Percentiles rank a stretch among this genome's conserved stretches.
These are phyloP conservation scores for Acanthurus lineatus DNA, from an alignment of 2,797 vertebrate genomes.

Conservation along the genomic window DNA sequence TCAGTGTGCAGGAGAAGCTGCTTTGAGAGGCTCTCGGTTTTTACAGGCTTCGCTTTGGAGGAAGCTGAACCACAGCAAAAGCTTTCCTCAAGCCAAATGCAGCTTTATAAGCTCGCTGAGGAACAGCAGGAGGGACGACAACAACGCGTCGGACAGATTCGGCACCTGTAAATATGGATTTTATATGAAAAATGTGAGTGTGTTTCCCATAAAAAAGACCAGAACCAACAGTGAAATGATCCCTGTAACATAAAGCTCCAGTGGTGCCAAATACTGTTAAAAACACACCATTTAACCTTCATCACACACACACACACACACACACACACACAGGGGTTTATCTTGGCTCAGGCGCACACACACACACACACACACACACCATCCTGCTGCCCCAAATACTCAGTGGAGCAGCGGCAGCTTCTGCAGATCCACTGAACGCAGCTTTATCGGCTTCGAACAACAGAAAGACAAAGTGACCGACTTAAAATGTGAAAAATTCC, in stretches of 20 bases:
- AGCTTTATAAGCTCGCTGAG: not conserved
- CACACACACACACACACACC: constrained; percentile 1
- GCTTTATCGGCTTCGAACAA: too few species aligned
- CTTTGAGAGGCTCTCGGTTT: constrained; percentile 52
- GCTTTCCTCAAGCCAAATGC: not conserved
- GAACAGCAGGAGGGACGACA: not conserved
- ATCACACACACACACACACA: not conserved
- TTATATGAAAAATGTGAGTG: not conserved
- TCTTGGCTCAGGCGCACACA: too few species aligned
- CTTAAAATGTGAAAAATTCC: too few species aligned
- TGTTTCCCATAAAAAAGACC: not conserved
- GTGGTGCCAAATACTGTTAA: not conserved
- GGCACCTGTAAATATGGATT: not conserved
- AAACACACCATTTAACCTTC: not conserved
- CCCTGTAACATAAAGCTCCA: not conserved
- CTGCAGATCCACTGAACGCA: too few species aligned
- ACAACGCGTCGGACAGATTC: not conserved
- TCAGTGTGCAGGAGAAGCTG: constrained; percentile 38
- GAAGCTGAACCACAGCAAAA: constrained; percentile 22
- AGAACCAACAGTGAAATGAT: not conserved
- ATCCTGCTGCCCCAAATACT: not conserved
- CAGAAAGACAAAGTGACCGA: too few species aligned
- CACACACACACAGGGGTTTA: constrained; percentile 1
- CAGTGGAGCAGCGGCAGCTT: too few species aligned
- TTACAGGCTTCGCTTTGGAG: not conserved